Evolutionary conservation across 1,140 invertebrate species (phyloP).

Genomic region (Drosophila punjabiensis): DNA sequence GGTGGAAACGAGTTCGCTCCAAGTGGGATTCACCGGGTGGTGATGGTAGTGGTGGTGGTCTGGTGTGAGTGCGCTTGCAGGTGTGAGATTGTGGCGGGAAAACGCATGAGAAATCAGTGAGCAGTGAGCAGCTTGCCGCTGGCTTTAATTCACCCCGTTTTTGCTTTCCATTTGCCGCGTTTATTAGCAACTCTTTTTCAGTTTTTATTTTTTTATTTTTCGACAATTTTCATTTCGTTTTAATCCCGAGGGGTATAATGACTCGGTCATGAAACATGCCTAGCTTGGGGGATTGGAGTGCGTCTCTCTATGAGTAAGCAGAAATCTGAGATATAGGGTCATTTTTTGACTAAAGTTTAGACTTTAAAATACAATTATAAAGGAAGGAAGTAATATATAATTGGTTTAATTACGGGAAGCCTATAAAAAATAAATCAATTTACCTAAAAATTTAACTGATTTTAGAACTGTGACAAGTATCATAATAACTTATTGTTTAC

Average conservation of each 20-base stretch:
- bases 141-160: slow-evolving; percentile 61
- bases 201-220: slow-evolving; percentile 29
- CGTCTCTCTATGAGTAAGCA: neutral
- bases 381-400: neutral
- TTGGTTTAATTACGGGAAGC: neutral
- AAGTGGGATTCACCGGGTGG: slow-evolving; percentile 50
- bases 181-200: slow-evolving; percentile 55
- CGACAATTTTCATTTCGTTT: slow-evolving; percentile 38
- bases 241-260: slow-evolving; percentile 52
- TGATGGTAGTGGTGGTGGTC: neutral
- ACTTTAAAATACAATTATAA: neutral
- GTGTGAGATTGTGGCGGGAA: slow-evolving; percentile 53
- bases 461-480: no score
- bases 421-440: neutral
- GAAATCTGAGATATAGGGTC: slow-evolving; percentile 8
- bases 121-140: slow-evolving; percentile 22
- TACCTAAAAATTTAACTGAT: no score
- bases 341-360: neutral
- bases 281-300: neutral
- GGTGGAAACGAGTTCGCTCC: slow-evolving; percentile 68
- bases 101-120: slow-evolving; percentile 66
- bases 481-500: no score
- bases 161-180: slow-evolving; percentile 70
- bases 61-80: slow-evolving; percentile 16
- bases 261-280: slow-evolving; percentile 51